These are phyloP conservation scores for Eleutherodactylus coqui DNA, from an alignment of 2,797 vertebrate species.

Conservation along the genomic window DNA sequence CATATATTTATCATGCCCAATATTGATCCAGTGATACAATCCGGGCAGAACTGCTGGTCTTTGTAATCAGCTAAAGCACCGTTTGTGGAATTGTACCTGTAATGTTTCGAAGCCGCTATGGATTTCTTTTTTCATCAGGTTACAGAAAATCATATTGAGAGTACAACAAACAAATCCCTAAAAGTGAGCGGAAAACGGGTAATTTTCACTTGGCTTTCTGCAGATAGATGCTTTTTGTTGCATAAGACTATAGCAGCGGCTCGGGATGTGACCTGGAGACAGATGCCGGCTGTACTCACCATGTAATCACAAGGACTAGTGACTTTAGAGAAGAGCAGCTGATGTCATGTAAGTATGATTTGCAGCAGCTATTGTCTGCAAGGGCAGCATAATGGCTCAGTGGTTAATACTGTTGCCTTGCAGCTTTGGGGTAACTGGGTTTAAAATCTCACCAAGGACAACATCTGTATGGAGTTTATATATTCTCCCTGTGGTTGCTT, in stretches of 20 bases:
- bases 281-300: neutral
- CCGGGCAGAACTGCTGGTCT: neutral
- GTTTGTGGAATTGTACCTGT: neutral
- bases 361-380: neutral
- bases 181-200: neutral
- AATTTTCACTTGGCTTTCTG: constrained; percentile 11
- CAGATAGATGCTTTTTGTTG: neutral
- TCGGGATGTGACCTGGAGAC: constrained; percentile 17
- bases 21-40: neutral
- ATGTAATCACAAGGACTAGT: constrained; percentile 10
- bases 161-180: neutral
- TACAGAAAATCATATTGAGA: neutral
- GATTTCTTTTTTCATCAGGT: neutral
- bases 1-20: neutral
- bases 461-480: no score
- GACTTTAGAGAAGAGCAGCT: constrained; percentile 33
- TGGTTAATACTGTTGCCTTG: no score
- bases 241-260: neutral
- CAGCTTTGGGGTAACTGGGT: no score
- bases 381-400: no score
- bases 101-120: neutral
- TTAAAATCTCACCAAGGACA: no score
- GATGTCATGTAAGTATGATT: constrained; percentile 31
- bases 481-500: no score
- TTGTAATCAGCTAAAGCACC: neutral